phyloP scores from a whole-genome alignment of 2,888 invertebrate species.

The Odiellus spinosus region DNA sequence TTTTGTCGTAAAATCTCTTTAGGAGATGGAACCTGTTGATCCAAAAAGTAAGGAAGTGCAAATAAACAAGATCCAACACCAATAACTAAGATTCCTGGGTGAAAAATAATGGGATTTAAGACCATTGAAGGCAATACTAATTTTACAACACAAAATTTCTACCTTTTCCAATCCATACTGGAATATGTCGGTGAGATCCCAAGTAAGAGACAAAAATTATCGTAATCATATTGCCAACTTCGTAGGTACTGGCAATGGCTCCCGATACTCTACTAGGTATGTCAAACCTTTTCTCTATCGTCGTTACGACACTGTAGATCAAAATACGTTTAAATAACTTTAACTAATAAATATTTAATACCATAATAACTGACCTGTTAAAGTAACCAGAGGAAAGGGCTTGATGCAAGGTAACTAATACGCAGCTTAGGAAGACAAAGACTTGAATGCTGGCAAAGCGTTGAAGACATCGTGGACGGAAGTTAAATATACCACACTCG shows the following conservation, averaged over 20 bases:
- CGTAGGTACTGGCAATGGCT: slow-evolving; percentile 82
- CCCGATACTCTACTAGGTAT: slow-evolving; percentile 86
- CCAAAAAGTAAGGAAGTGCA: slow-evolving; percentile 69
- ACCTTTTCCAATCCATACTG: slow-evolving; percentile 87
- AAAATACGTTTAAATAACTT: too few species aligned
- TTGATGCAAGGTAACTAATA: slow-evolving; percentile 77
- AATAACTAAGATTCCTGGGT: slow-evolving; percentile 71
- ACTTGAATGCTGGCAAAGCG: slow-evolving; percentile 76
- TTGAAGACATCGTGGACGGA: slow-evolving; percentile 70
- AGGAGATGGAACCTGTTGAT: slow-evolving; percentile 8
- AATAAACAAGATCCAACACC: slow-evolving; percentile 82
- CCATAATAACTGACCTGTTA: slow-evolving; percentile 38
- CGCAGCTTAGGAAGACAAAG: slow-evolving; percentile 71
- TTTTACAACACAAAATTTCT: slow-evolving; percentile 31
- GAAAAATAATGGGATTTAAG: too few species aligned
- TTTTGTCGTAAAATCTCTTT: slow-evolving; percentile 5
- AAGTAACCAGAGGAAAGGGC: slow-evolving; percentile 80
- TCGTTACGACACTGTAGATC: slow-evolving; percentile 62
- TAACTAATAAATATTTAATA: not conserved
- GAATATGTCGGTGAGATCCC: slow-evolving; percentile 78
- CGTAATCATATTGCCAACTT: slow-evolving; percentile 86
- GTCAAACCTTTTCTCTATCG: slow-evolving; percentile 81
- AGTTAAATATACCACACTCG: slow-evolving; percentile 69
- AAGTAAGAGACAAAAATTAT: slow-evolving; percentile 91
- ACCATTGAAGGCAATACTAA: not conserved